Evolutionary conservation across 2,888 invertebrate species (phyloP), one percentile per base, ranked within the genome.

Genomic region (Drosophila prostipennis): DNA sequence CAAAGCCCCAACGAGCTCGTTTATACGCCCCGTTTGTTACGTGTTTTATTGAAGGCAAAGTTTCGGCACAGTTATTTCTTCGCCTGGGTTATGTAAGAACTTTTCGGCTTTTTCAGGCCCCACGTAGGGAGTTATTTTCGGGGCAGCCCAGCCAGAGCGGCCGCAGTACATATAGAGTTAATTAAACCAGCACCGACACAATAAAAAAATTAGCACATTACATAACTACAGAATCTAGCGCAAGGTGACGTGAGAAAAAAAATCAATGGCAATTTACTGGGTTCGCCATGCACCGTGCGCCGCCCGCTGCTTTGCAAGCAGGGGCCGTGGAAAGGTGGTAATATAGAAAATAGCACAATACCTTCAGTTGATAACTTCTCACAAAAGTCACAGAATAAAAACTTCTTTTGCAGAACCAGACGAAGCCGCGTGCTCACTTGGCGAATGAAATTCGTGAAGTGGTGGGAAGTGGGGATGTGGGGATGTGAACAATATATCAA

Each of bases 401-500:
- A 90, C 81, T 90, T 89, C 90, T 91, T 90, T 90, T 91, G 89
- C 89, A 90, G 87, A 91, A 89, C 85, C 77, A 48, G 81, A 74
- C 79, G 87, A 80, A 85, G 89, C 89, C 91, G 89, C 90, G 91
- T 92, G 91, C 86, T 91, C 90, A 91, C 90, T 91, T 80, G 77
- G 90, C 91, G 90, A 91, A 90, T 88, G 89, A 80, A 87, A 87
- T 85, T 89, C 91, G 91, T 88, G 80, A 91, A 91, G 91, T 91
- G 91, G 5, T 46, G 29, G 19, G 26, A 26, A 2, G 26, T 26
- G 2, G n/a, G n/a, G n/a, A n/a, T n/a, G n/a, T n/a, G n/a, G n/a
- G n/a, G n/a, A n/a, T n/a, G n/a, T n/a, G n/a, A n/a, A n/a, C n/a
- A n/a, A n/a, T n/a, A n/a, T n/a, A n/a, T n/a, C n/a, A n/a, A n/a